Evolutionary conservation across 2,113 vertebrate species (phyloP).

Genomic region (Nicator chloris): DNA sequence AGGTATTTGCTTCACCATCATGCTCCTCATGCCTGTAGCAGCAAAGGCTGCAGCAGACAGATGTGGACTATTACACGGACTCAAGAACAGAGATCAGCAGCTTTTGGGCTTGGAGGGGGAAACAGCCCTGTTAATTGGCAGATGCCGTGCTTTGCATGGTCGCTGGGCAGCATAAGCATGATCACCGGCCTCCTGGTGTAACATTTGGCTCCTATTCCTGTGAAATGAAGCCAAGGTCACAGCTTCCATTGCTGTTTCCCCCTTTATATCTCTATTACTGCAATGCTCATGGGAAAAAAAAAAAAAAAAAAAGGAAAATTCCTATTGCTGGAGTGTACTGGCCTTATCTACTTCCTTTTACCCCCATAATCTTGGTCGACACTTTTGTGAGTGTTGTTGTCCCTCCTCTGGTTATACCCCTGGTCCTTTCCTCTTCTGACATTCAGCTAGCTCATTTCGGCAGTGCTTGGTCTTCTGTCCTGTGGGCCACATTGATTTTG

Average conservation of each 20-base stretch:
- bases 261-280: not conserved
- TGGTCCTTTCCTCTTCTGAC: not conserved
- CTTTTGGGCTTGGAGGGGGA: not conserved
- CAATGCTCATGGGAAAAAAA: not conserved
- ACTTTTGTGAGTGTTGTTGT: not conserved
- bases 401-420: not conserved
- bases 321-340: not conserved
- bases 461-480: not conserved
- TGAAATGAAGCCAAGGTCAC: not conserved
- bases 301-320: not conserved
- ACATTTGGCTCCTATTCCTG: not conserved
- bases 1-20: not conserved
- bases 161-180: not conserved
- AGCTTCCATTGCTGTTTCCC: not conserved
- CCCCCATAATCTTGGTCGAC: rapidly evolving
- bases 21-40: not conserved
- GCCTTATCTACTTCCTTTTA: not conserved
- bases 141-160: not conserved
- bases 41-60: not conserved
- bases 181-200: not conserved
- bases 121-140: not conserved
- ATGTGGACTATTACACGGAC: not conserved
- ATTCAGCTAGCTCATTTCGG: not conserved
- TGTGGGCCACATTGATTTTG: not conserved
- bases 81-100: not conserved